A percentile compares a stretch with the other conserved stretches of the same genome.
Evolutionary conservation across 2,797 vertebrate species (phyloP).

Genomic region (Coluber constrictor): DNA sequence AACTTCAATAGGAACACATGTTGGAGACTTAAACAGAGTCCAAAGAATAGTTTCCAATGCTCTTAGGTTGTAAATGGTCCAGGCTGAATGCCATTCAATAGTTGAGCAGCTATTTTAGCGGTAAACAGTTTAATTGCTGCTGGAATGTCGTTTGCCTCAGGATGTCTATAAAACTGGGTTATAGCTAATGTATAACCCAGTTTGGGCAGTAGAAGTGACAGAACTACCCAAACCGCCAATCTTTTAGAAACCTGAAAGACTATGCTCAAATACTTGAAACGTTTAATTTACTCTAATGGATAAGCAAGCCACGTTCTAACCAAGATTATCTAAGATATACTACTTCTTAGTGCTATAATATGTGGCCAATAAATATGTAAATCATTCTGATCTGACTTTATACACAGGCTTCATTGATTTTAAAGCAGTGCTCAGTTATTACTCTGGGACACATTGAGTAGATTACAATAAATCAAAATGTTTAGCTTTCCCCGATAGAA

Average conservation of each 20-base stretch:
- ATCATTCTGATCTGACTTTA: background rate
- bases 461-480: background rate
- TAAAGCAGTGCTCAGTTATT: background rate
- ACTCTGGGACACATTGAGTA: background rate
- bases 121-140: background rate
- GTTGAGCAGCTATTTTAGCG: background rate
- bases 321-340: background rate
- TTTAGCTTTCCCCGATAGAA: background rate
- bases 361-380: background rate
- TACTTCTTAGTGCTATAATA: background rate
- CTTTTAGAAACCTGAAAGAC: background rate
- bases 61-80: background rate
- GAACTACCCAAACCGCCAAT: background rate
- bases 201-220: background rate
- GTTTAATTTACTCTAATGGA: background rate
- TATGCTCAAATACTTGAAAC: background rate
- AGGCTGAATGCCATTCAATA: background rate
- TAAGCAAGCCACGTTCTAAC: background rate
- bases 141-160: background rate
- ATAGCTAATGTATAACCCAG: background rate
- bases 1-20: background rate
- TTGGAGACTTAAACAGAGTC: background rate
- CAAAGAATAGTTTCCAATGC: background rate
- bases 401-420: background rate
- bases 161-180: background rate